These are phyloP conservation scores for Trachelus stipa DNA, from an alignment of 2,888 invertebrate genomes.

Conservation along the genomic window DNA sequence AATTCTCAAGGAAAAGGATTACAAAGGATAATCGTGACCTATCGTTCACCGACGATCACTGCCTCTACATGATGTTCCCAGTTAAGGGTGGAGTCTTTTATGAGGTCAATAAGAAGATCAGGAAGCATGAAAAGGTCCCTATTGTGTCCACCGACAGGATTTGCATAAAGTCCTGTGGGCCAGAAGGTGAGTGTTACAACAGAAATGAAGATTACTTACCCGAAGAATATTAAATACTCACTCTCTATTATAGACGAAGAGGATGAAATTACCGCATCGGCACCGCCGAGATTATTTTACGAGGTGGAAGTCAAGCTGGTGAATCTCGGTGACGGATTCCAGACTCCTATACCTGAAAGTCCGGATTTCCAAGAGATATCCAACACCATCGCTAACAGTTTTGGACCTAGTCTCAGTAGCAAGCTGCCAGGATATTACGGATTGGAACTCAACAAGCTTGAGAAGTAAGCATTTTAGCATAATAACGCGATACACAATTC, in stretches of 20 bases:
- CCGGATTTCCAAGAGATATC: conserved; percentile 80
- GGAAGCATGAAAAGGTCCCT: conserved; percentile 82
- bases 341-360: conserved; percentile 78
- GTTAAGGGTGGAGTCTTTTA: conserved; percentile 86
- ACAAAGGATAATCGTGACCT: conserved; percentile 83
- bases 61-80: conserved; percentile 89
- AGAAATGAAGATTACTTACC: background rate
- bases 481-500: background rate
- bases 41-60: conserved; percentile 84
- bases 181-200: conserved; percentile 70
- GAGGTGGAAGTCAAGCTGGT: conserved; percentile 79
- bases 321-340: conserved; percentile 82
- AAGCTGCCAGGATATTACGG: conserved; percentile 80
- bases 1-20: conserved; percentile 81
- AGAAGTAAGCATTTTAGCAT: conserved; percentile 63
- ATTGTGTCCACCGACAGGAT: conserved; percentile 79
- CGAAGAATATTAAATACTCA: background rate
- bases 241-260: conserved; percentile 65
- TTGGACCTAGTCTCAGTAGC: conserved; percentile 71
- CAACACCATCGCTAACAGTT: conserved; percentile 74
- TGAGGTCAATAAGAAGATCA: conserved; percentile 85
- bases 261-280: conserved; percentile 72
- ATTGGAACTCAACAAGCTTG: conserved; percentile 77
- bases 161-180: conserved; percentile 85
- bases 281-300: conserved; percentile 78